Evolutionary conservation across 1,140 invertebrate genomes (phyloP).

Genomic region (Trachymyrmex cornetzi): DNA sequence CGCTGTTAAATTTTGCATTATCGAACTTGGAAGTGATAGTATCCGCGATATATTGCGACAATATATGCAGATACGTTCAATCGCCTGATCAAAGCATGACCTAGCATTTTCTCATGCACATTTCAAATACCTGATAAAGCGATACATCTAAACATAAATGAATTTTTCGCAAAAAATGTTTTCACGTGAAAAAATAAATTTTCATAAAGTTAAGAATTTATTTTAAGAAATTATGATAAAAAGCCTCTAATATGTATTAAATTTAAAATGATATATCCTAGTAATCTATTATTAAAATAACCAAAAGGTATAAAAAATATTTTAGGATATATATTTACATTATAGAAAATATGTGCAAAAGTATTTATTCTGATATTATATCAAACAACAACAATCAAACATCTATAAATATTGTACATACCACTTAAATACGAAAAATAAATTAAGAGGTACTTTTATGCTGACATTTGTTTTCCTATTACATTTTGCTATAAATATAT

Average conservation of each 20-base stretch:
- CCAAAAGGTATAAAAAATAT: background rate
- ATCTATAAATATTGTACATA: background rate
- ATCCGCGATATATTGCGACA: background rate
- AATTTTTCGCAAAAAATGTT: background rate
- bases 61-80: background rate
- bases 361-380: background rate
- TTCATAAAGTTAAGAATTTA: background rate
- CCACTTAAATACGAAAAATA: background rate
- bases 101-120: background rate
- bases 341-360: background rate
- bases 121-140: background rate
- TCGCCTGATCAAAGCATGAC: background rate
- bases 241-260: background rate
- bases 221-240: background rate
- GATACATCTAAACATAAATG: background rate
- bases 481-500: background rate
- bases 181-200: background rate
- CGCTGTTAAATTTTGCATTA: conserved; percentile 3
- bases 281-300: background rate
- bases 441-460: background rate
- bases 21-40: background rate
- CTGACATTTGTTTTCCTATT: background rate
- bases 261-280: background rate
- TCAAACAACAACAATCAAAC: background rate
- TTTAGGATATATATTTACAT: background rate